Evolutionary conservation across 2,888 invertebrate species (phyloP), one percentile per base, ranked within the genome.

Genomic region (Coelopa pilipes): DNA sequence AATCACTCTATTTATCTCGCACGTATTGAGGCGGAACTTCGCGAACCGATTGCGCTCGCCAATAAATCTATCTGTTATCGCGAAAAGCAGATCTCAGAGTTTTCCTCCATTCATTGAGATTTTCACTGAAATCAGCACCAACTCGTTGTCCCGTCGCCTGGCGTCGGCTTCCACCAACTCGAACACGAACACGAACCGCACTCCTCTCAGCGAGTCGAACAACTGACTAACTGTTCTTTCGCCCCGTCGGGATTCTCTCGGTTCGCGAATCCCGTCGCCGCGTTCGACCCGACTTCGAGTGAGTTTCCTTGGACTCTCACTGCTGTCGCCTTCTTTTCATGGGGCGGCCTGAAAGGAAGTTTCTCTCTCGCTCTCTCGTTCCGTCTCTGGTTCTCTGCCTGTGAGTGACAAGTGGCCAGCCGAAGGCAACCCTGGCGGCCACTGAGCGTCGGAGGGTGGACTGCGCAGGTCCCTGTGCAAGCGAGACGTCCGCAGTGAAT

Each of bases 201-300:
- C 76, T 73, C 62, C 76, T 67, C 73, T 74, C 78, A 74, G 70
- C 76, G 78, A 79, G 77, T 77, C 75, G 74, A 75, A 76, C 74
- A 79, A 79, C 79, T 79, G 74, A 34, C 34, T 53, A 49, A 21
- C 24, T 60, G 21, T 49, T 63, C 45, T 24, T 63, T 63, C 63
- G 15, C 1, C 45, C 45, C 13, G 49, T 10, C 49, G 10, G 13
- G 10, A 15, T 60, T 60, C 13, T 9, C 47, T 59, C 15, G 47
- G 70, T 21, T 24, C 21, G 19, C 45, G 45, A 46, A 9, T 45
- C 66, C 21, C 50, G 66, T 45, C 50, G n/a, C n/a, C n/a, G n/a
- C n/a, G 65, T 65, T 65, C 45, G 65, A 17, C 17, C 15, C n/a
- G 46, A 65, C 19, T 63, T 65, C 46, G 66, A 66, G 66, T 66